These are phyloP conservation scores for Euphonia xanthogaster DNA, from an alignment of 2,797 vertebrate genomes.

Conservation along the genomic window DNA sequence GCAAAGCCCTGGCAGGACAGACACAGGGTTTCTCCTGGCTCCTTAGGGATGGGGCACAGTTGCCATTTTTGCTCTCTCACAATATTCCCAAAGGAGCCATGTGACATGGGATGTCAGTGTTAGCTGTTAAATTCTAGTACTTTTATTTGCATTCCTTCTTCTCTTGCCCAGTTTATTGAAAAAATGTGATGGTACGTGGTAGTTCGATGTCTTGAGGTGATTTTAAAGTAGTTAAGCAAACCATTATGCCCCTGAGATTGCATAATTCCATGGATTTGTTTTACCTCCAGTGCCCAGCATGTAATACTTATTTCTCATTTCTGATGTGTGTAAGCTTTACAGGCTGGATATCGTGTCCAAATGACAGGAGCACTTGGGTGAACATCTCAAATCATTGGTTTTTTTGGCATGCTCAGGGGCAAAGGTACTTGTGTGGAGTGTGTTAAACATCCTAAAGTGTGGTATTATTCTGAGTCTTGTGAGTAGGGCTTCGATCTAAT, in stretches of 20 bases:
- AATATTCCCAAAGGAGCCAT: neutral
- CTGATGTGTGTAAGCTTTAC: neutral
- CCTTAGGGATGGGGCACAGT: neutral
- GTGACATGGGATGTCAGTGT: neutral
- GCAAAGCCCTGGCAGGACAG: neutral
- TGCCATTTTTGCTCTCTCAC: neutral
- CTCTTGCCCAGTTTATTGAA: constrained; percentile 8
- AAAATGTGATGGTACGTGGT: constrained; percentile 40
- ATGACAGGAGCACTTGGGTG: neutral
- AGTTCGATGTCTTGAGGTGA: constrained; percentile 36
- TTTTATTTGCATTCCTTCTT: neutral
- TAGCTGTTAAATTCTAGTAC: neutral
- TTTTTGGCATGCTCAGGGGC: neutral
- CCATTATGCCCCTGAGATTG: constrained; percentile 23
- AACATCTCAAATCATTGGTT: neutral
- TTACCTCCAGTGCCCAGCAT: neutral
- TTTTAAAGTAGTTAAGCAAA: constrained; percentile 42
- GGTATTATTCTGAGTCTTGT: constrained; percentile 38
- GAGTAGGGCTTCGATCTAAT: neutral
- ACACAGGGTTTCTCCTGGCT: neutral
- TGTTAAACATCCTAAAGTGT: constrained; percentile 24
- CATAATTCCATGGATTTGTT: neutral
- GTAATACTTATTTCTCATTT: constrained; percentile 2
- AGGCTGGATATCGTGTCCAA: neutral
- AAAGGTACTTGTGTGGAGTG: constrained; percentile 4